Evolutionary conservation across 30 jellyfish, hydroid and myxozoan genomes (phyloP).

Genomic region (Morbakka virulenta): DNA sequence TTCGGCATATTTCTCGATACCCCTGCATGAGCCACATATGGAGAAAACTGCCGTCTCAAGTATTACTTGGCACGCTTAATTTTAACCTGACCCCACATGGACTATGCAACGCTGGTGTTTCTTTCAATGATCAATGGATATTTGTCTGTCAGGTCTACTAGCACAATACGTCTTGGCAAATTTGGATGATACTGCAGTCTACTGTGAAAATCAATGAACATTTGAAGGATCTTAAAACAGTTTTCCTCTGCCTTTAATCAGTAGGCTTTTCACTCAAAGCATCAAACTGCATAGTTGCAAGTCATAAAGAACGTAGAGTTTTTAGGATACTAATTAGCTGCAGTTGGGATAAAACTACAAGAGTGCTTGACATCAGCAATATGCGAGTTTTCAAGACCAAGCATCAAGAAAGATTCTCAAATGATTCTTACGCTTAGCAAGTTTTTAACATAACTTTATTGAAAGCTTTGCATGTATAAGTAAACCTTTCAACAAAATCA

Average conservation of each 20-base stretch:
- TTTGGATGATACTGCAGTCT: not conserved
- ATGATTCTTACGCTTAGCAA: not conserved
- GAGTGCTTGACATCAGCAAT: not conserved
- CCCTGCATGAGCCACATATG: not conserved
- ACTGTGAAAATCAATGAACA: not conserved
- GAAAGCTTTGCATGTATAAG: not conserved
- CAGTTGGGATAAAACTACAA: not conserved
- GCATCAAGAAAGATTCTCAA: not conserved
- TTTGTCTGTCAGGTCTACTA: not conserved
- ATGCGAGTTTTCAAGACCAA: not conserved
- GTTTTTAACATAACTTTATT: not conserved
- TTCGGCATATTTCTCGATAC: slow-evolving; percentile 25
- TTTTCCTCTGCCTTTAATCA: not conserved
- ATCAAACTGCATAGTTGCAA: no score
- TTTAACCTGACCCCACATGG: slow-evolving; percentile 6
- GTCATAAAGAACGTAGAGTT: no score
- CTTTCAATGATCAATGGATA: no score
- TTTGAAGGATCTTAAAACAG: not conserved
- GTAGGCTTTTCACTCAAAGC: not conserved
- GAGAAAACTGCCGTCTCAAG: slow-evolving; percentile 22
- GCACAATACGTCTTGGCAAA: not conserved
- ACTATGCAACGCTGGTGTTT: no score
- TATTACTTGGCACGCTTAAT: not conserved
- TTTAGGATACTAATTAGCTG: no score
- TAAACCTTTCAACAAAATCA: not conserved